Evolutionary conservation across 1,140 invertebrate genomes (phyloP), one percentile per base, ranked within the genome.

Genomic region (Plectrocnemia conspersa): DNA sequence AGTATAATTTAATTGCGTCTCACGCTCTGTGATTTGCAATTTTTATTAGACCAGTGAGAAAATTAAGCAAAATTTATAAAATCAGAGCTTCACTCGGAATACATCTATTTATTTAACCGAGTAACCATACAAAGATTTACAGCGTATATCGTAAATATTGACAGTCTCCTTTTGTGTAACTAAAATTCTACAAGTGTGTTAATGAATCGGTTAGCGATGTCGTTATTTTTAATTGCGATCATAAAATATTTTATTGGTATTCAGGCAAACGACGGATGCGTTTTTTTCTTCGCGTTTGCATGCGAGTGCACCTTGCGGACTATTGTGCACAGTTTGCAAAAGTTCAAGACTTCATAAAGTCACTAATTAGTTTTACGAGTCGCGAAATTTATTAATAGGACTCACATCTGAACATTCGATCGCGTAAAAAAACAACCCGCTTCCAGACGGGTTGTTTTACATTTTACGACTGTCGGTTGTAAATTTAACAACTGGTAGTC

Each of bases 201-300:
- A 44, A 58, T 58, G 32, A 49, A 58, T 49, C 45, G 11, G 56
- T 54, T 54, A 49, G 50, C 44, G 15, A 23, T 49, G 52, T 58
- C 56, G 56, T 58, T 58, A 54, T 50, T 48, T 58, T 56, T 58
- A 58, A 58, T 58, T 54, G 45, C 50, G 25, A 36, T 32, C 44
- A 44, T 58, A 58, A 58, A 58, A 42, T 38, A 40, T 36, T 47
- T 58, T 58, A 52, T 58, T 52, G 16, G 11, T 13, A n/a, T 3
- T 21, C 36, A 32, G 27, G 4, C 46, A 36, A 36, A 15, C 36
- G 46, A 48, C 18, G 18, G n/a, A 19, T 48, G 27, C 15, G 13
- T 3, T 35, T 18, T 9, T n/a, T 42, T 15, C 46, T 35, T 15
- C 15, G 27, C 44, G 3, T 25, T 29, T 18, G 25, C 18, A n/a